These are phyloP conservation scores for Palythoa grandis DNA, from an alignment of 92 coral and sea anemone species.

Conservation along the genomic window DNA sequence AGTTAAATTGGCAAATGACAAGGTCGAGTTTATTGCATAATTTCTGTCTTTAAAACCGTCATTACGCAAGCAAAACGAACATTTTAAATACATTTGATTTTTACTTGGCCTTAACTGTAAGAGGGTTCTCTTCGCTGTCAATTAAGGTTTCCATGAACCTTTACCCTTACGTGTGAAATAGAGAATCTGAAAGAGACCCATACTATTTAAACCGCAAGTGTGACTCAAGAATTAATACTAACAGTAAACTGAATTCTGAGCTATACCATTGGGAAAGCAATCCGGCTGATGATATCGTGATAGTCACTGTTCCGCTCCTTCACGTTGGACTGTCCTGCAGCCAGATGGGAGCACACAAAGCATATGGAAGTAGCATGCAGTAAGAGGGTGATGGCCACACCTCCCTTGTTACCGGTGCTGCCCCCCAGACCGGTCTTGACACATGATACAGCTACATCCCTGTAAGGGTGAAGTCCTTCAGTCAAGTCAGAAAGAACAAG, in stretches of 20 bases:
- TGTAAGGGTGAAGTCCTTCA: background rate
- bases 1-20: no score
- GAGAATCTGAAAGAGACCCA: no score
- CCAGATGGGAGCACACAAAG: conserved; percentile 94
- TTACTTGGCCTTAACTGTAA: no score
- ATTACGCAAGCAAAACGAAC: no score
- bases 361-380: conserved; percentile 95
- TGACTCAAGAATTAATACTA: background rate
- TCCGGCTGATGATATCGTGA: conserved; percentile 83
- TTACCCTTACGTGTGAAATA: no score
- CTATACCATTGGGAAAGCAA: conserved; percentile 95
- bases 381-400: conserved; percentile 88
- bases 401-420: conserved; percentile 98
- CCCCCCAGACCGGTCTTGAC: conserved; percentile 99
- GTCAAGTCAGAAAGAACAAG: background rate
- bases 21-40: no score
- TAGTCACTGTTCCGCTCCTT: conserved; percentile 93
- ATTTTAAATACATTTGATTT: no score
- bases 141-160: no score
- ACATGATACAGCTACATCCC: conserved; percentile 95
- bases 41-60: no score
- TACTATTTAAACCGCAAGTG: background rate
- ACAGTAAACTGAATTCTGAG: background rate
- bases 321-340: conserved; percentile 97
- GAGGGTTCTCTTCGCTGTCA: no score